Evolutionary conservation across 1,140 invertebrate genomes (phyloP).

Genomic region (Centruroides sculpturatus): DNA sequence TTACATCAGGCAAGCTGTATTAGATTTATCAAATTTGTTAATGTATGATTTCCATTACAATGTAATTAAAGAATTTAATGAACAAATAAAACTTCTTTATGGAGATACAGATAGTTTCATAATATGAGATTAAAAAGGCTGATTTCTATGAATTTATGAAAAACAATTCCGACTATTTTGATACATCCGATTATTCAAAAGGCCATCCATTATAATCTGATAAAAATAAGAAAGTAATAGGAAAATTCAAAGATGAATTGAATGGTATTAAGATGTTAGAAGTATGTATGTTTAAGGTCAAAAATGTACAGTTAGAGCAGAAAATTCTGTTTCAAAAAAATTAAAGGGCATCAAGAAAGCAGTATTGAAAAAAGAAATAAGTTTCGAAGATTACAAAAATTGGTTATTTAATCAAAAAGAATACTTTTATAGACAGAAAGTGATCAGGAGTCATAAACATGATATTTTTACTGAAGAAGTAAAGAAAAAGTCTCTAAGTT

Average conservation of each 20-base stretch:
- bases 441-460: not conserved
- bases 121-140: not conserved
- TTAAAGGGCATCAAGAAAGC: constrained; percentile 1
- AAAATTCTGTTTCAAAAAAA: not conserved
- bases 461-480: not conserved
- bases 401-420: not conserved
- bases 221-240: constrained; percentile 1
- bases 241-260: constrained; percentile 6
- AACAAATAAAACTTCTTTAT: not conserved
- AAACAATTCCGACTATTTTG: not conserved
- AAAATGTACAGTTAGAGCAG: constrained; percentile 3
- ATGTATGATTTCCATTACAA: constrained; percentile 26
- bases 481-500: not conserved
- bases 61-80: constrained; percentile 7
- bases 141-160: constrained; percentile 7
- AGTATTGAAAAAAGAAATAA: not conserved
- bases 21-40: constrained; percentile 16
- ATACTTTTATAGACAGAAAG: not conserved
- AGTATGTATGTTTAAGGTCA: constrained; percentile 1
- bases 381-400: not conserved
- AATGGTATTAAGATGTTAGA: not conserved
- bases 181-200: constrained; percentile 3
- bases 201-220: not conserved
- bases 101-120: constrained; percentile 1
- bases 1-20: not conserved